Percentiles rank a stretch among this genome's conserved stretches.
Conservation (phyloP, 2,113 vertebrate genomes). For the Lipophrys pholis region DNA sequence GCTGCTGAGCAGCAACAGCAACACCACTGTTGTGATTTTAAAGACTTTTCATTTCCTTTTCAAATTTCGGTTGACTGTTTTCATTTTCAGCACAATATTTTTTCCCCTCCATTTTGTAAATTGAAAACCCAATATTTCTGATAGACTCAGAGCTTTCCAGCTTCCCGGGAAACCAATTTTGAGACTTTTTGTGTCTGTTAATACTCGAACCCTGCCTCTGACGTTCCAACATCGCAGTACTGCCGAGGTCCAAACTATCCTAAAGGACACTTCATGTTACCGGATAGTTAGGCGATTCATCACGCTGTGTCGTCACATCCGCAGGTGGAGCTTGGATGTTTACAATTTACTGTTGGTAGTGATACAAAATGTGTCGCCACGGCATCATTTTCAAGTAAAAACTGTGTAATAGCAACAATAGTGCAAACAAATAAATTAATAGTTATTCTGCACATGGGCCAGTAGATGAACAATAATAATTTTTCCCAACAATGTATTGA, state of each 20-base stretch:
- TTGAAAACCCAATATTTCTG: not conserved
- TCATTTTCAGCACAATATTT: not conserved
- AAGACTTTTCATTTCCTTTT: slow-evolving; percentile 31
- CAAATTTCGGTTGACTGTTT: slow-evolving; percentile 15
- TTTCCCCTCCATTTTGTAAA: not conserved
- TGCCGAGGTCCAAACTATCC: not conserved
- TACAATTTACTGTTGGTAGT: not conserved
- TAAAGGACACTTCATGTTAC: slow-evolving; percentile 33
- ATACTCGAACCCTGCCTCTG: not conserved
- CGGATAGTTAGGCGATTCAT: slow-evolving; percentile 8
- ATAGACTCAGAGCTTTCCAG: slow-evolving; percentile 1
- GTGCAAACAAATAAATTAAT: no score
- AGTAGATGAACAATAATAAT: no score
- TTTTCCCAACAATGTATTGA: no score
- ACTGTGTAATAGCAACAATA: no score
- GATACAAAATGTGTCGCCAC: no score
- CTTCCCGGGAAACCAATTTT: not conserved
- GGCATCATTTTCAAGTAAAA: no score
- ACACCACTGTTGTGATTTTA: not conserved
- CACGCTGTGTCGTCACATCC: slow-evolving; percentile 2
- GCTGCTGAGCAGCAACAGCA: not conserved
- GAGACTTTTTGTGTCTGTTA: not conserved
- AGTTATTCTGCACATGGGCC: no score
- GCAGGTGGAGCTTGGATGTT: no score
- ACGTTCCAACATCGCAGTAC: not conserved